Conservation (phyloP, 2,888 invertebrate genomes). For the Taphrorychus bicolor region DNA sequence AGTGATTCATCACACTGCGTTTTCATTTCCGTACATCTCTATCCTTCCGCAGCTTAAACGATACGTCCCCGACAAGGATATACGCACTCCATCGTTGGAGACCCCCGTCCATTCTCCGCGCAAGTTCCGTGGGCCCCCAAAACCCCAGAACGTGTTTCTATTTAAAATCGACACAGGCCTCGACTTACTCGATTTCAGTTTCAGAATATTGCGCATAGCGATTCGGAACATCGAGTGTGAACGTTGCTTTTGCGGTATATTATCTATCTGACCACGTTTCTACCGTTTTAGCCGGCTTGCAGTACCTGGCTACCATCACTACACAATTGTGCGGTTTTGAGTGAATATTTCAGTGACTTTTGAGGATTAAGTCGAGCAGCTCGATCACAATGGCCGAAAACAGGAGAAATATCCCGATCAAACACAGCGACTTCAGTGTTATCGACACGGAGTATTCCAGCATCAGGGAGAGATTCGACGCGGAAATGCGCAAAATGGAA, state of each 20-base stretch:
- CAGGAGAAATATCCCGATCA: conserved; percentile 87
- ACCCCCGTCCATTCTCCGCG: conserved; percentile 41
- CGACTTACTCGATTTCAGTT: conserved; percentile 23
- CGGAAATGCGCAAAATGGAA: conserved; percentile 98
- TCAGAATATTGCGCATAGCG: conserved; percentile 30
- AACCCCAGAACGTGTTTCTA: conserved; percentile 46
- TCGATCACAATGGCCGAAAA: conserved; percentile 79
- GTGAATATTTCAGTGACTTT: conserved; percentile 12
- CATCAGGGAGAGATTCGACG: conserved; percentile 93
- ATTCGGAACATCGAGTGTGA: conserved; percentile 15
- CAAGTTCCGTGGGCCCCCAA: conserved; percentile 50
- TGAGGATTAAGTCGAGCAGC: conserved; percentile 7
- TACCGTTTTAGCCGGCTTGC: conserved; percentile 28
- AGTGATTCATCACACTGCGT: too few relatives aligned
- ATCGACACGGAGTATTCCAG: conserved; percentile 96
- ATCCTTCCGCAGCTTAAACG: too few relatives aligned
- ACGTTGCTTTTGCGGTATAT: conserved; percentile 2
- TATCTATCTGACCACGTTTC: conserved; percentile 5
- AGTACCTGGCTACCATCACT: too few relatives aligned
- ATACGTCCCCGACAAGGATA: too few relatives aligned
- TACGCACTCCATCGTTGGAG: too few relatives aligned
- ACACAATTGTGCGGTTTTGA: conserved; percentile 14
- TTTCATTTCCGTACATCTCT: too few relatives aligned
- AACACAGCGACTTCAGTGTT: conserved; percentile 92
- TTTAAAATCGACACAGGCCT: conserved; percentile 51